Base-by-base conservation (phyloP, 2,113 vertebrate genomes). In the Tupaia chinensis region DNA sequence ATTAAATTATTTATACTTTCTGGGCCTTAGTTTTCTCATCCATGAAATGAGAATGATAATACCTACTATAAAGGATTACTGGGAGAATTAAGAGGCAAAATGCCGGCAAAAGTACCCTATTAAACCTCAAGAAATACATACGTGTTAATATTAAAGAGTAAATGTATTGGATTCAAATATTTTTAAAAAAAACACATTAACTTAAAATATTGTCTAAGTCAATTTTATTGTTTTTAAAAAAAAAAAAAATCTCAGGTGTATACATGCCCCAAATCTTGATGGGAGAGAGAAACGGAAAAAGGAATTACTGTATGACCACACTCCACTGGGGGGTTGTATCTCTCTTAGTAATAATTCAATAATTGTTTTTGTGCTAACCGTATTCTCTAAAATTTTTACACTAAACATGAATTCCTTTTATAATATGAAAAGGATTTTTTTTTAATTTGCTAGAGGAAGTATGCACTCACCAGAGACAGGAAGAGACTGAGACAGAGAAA, bases 311-410 rank as follows among this genome's bases (percentile, higher is more conserved):
- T 44, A 44, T 44, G 44, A 44, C 44, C 44, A 44, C 44, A 74
- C 15, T 76, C 61, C 69, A 68, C 53, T 87, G 44, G 44, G 44
- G 44, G 44, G 44, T 3, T 44, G 3, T 44, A 44, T 44, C 44
- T 44, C 44, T 44, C 44, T 85, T 78, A 65, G 11, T 80, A 80
- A 89, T 34, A 74, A 96, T 58, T 70, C 25, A 23, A 76, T 3
- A 70, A 25, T 19, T 11, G 17, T 89, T 63, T 79, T 32, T 78
- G 73, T 82, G 63, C 34, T 80, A 81, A 86, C 1, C 19, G 14
- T 73, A 80, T 60, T 72, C 74, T 95, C 77, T 79, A 89, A 87
- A 87, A 77, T 29, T 79, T 91, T 88, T 89, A 70, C 29, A 61
- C 70, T 44, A 84, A 72, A 20, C 11, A 65, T 22, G 1, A 76